Percentiles rank a stretch among this genome's conserved stretches.
These are phyloP conservation scores for Paradisaea rubra DNA, from an alignment of 2,113 vertebrate species.

Conservation along the genomic window DNA sequence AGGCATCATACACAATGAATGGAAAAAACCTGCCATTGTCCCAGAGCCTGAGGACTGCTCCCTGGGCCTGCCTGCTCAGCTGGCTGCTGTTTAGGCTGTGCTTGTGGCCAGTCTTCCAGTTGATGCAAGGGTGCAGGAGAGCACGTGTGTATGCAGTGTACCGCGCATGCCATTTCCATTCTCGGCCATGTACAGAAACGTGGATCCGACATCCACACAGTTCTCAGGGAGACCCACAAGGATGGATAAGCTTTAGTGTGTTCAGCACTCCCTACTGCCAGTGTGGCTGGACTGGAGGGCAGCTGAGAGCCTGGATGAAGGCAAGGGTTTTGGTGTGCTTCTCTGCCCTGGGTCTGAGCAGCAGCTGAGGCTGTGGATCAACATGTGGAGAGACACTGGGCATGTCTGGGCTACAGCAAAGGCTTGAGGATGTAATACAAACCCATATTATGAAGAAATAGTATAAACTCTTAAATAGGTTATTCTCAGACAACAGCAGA, in stretches of 20 bases:
- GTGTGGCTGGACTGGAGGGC: neutral
- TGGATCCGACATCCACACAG: neutral
- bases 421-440: neutral
- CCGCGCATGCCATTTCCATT: neutral
- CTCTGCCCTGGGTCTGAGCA: neutral
- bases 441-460: neutral
- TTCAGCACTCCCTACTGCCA: accelerated
- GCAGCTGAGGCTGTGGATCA: neutral
- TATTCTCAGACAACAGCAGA: neutral
- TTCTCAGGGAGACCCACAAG: neutral
- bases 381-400: too few relatives aligned
- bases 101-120: neutral
- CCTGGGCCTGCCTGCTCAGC: neutral
- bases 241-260: neutral
- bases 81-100: neutral
- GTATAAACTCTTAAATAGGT: neutral
- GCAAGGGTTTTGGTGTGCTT: neutral
- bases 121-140: neutral
- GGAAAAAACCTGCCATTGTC: neutral
- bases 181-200: accelerated
- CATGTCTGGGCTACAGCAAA: neutral
- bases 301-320: neutral
- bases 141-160: accelerated
- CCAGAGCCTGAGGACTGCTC: neutral
- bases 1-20: accelerated